Base-by-base conservation (phyloP, 2,113 vertebrate species). In the Neopipo cinnamomea region DNA sequence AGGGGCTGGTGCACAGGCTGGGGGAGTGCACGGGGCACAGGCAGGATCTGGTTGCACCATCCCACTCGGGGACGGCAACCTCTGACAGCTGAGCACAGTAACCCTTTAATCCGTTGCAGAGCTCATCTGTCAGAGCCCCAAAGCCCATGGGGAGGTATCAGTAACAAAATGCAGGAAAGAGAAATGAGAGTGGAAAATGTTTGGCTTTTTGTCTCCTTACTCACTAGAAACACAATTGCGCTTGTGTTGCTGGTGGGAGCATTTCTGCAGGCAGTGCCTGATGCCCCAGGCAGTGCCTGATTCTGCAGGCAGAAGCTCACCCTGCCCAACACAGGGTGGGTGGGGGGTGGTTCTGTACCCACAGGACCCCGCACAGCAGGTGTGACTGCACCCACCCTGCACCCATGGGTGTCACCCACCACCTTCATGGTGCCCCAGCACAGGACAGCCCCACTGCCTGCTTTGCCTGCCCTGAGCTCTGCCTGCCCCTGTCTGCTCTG, bases 51-150 rank as follows among this genome's bases (percentile, higher is more conserved):
- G 41, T 93, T 97, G 86, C 95, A 93, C 46, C 68, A 8, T 63
- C 91, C 92, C 8, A 12, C 76, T 33, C 42, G 11, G 92, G 94
- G 91, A 76, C 72, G 3, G 94, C 93, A 93, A 71, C 95, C 94
- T 88, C 93, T 87, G 95, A 95, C 96, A 97, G 96, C 95, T 97
- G 96, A 97, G 94, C 96, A 95, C 94, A 93, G 96, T 92, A 92
- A 96, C 96, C 91, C 96, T 97, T 95, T 97, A 97, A 97, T 97
- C 96, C 89, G 10, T 71, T 86, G 93, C 96, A 95, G 96, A 95
- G 93, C 96, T 97, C 91, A 28, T 96, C 96, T 97, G 96, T 97
- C 96, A 97, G 96, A 96, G 94, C 89, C 71, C 92, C 89, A 92
- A 52, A 86, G 89, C 96, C 96, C 96, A 56, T 1, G 27, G 96